Percentiles rank a stretch among this genome's conserved stretches.
Evolutionary conservation across 2,113 vertebrate species (phyloP).

Genomic region (Climacteris rufus): DNA sequence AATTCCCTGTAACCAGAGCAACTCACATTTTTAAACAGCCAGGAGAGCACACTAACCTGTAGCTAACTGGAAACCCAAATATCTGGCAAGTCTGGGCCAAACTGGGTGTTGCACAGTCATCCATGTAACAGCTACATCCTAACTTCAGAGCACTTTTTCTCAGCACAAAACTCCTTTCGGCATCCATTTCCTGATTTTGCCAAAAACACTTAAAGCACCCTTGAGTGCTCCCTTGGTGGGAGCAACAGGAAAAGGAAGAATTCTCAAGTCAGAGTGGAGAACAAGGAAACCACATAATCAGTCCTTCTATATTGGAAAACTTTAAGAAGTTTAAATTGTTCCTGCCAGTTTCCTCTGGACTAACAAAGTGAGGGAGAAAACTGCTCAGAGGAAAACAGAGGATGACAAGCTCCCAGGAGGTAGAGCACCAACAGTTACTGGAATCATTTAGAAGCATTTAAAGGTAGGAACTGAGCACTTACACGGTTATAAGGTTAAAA

Average conservation of each 20-base stretch:
- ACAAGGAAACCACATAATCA: not conserved
- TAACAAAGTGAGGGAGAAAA: not conserved
- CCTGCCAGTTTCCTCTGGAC: not conserved
- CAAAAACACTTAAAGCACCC: not conserved
- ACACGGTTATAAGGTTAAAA: not conserved
- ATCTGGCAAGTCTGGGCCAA: slow-evolving; percentile 22
- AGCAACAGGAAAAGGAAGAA: not conserved
- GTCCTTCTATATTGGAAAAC: not conserved
- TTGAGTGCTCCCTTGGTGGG: not conserved
- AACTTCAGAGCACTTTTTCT: not conserved
- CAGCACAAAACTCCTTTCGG: not conserved
- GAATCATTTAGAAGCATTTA: not conserved
- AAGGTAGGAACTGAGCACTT: not conserved
- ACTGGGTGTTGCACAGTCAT: not conserved
- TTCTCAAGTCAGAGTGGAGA: not conserved
- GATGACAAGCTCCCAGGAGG: not conserved
- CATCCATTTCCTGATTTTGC: not conserved
- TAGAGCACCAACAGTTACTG: not conserved
- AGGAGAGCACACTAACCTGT: not conserved
- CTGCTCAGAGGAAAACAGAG: not conserved
- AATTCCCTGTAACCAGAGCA: not conserved
- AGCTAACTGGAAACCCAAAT: not conserved
- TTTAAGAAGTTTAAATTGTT: not conserved
- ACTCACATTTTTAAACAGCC: not conserved
- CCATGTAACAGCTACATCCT: not conserved